These are phyloP conservation scores for Ictalurus furcatus DNA, from an alignment of 2,113 vertebrate species.

Conservation along the genomic window DNA sequence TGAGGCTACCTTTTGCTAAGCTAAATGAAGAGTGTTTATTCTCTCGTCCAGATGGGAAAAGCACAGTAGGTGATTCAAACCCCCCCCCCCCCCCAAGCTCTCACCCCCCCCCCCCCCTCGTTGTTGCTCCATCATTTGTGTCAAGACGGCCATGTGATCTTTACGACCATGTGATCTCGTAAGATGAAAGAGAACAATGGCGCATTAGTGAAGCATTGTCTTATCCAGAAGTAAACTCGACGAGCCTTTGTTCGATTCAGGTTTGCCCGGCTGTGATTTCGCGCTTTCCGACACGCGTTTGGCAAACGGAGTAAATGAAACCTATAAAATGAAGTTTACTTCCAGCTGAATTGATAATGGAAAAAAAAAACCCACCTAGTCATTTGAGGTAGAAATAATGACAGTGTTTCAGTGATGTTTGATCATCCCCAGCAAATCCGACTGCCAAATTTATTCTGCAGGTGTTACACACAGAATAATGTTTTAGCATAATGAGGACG, in stretches of 20 bases:
- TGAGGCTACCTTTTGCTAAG: conserved; percentile 51
- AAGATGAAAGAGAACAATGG: conserved; percentile 38
- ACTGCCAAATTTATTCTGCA: conserved; percentile 83
- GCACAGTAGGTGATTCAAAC: neutral
- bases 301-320: conserved; percentile 77
- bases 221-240: conserved; percentile 28
- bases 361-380: conserved; percentile 54
- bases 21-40: conserved; percentile 52
- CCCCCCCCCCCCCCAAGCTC: too few species aligned
- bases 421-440: conserved; percentile 79
- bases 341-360: conserved; percentile 79
- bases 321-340: conserved; percentile 80
- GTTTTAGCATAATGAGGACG: conserved; percentile 78
- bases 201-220: conserved; percentile 38
- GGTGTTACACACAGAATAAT: conserved; percentile 81
- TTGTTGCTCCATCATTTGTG: neutral
- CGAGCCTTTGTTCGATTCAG: conserved; percentile 46
- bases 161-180: conserved; percentile 22
- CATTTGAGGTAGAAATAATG: conserved; percentile 79
- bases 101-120: too few species aligned
- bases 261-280: conserved; percentile 67
- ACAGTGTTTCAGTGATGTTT: conserved; percentile 81
- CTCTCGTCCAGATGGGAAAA: conserved; percentile 42
- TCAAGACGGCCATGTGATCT: conserved; percentile 41
- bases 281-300: conserved; percentile 68